These are phyloP conservation scores for Lepidocyrtoides sp. DNA, from an alignment of 2,888 invertebrate species.

Conservation along the genomic window DNA sequence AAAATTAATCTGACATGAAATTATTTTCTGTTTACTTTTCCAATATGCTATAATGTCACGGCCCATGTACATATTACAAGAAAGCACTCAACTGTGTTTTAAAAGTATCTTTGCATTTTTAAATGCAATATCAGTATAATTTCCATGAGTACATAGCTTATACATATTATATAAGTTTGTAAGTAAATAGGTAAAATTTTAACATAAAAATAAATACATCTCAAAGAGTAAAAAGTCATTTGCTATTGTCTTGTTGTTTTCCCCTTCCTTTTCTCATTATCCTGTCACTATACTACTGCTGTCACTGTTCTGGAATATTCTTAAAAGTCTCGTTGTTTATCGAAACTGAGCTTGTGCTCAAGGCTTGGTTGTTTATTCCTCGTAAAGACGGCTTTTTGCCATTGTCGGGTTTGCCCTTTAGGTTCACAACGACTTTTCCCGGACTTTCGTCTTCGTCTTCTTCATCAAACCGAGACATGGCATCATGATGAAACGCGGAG, in stretches of 20 bases:
- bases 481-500: constrained; percentile 47
- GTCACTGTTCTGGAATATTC: constrained; percentile 33
- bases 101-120: too few species aligned
- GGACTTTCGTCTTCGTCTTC: background rate
- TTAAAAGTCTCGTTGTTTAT: constrained; percentile 68
- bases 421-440: background rate
- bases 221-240: background rate
- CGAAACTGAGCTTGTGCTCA: constrained; percentile 46
- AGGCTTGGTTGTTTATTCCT: constrained; percentile 50
- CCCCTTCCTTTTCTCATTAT: too few species aligned
- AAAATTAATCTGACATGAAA: too few species aligned
- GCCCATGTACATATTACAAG: too few species aligned
- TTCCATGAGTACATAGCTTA: too few species aligned
- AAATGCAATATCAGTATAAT: too few species aligned
- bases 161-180: too few species aligned
- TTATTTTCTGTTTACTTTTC: too few species aligned
- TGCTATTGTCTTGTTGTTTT: background rate
- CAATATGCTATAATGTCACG: too few species aligned
- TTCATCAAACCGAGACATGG: constrained; percentile 59
- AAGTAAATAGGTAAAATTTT: too few species aligned
- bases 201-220: too few species aligned
- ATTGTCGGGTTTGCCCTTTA: background rate
- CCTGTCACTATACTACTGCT: background rate
- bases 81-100: too few species aligned
- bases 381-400: background rate